Conservation (phyloP, 1,140 invertebrate genomes). For the Caenorhabditis inopinata region DNA sequence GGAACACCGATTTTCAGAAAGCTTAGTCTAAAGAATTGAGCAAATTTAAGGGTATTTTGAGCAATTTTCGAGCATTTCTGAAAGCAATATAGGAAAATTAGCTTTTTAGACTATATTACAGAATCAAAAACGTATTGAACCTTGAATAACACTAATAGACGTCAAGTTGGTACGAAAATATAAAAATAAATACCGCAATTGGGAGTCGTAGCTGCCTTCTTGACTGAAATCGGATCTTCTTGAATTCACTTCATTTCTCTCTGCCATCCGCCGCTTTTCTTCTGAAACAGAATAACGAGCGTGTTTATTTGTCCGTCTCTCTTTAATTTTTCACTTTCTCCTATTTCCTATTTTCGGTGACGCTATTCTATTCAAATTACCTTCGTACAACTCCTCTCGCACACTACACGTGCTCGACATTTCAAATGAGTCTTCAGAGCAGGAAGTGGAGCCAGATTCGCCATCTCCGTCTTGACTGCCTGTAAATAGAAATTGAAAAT, state of each 20-base stretch:
- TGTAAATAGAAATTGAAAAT: not conserved
- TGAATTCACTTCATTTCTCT: not conserved
- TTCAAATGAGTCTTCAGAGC: slow-evolving; percentile 44
- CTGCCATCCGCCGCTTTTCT: not conserved
- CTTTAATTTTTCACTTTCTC: too few species aligned
- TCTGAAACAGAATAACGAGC: not conserved
- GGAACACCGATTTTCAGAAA: too few species aligned
- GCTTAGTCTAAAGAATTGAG: too few species aligned
- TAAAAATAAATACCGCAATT: not conserved
- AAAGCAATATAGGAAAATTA: too few species aligned
- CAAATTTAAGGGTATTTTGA: too few species aligned
- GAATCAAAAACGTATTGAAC: too few species aligned
- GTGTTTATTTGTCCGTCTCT: not conserved
- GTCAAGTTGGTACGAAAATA: not conserved
- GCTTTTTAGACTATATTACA: too few species aligned
- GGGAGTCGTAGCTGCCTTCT: not conserved
- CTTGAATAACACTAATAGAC: too few species aligned
- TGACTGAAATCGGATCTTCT: slow-evolving; percentile 10
- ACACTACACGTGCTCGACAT: slow-evolving; percentile 36
- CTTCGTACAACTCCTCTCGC: not conserved
- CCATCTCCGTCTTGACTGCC: slow-evolving; percentile 32
- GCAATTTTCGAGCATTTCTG: too few species aligned
- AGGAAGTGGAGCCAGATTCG: slow-evolving; percentile 17
- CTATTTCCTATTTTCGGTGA: too few species aligned
- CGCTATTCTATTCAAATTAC: too few species aligned